Percentiles rank a stretch among this genome's conserved stretches.
phyloP scores from a whole-genome alignment of 2,113 vertebrate genomes.

The Nipponia nippon region DNA sequence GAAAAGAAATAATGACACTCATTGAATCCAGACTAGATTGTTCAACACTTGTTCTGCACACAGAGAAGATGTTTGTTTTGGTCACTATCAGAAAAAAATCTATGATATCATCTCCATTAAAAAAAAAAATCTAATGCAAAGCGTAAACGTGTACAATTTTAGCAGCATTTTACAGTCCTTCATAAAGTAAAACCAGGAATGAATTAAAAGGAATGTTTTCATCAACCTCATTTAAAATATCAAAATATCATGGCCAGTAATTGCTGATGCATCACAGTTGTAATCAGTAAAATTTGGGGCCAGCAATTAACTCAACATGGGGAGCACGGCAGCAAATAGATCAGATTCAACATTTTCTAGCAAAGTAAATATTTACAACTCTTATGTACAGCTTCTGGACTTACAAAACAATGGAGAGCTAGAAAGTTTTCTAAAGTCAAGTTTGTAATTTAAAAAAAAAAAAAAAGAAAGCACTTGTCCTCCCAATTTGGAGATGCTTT shows the following conservation, averaged over 20 bases:
- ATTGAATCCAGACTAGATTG: background rate
- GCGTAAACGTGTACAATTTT: conserved; percentile 50
- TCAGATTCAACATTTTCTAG: conserved; percentile 14
- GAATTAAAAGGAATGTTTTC: conserved; percentile 47
- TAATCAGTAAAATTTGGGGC: background rate
- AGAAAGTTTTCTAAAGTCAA: conserved; percentile 49
- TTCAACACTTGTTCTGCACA: conserved; percentile 5
- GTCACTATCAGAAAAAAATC: background rate
- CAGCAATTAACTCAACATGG: conserved; percentile 14
- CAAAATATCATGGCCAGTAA: background rate
- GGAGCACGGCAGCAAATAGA: background rate
- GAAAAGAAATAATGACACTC: background rate
- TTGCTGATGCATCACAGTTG: background rate
- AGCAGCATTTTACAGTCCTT: conserved; percentile 74
- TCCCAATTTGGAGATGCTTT: conserved; percentile 26
- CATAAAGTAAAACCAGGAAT: conserved; percentile 44
- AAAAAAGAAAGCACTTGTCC: background rate
- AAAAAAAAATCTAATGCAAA: background rate
- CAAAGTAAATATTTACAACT: conserved; percentile 50
- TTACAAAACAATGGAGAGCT: background rate
- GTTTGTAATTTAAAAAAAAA: background rate
- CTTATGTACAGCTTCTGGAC: conserved; percentile 29
- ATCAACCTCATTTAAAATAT: conserved; percentile 33
- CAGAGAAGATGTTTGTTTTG: background rate
- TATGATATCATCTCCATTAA: background rate